phyloP scores from a whole-genome alignment of 2,113 vertebrate species.

The Hippocampus abdominalis region DNA sequence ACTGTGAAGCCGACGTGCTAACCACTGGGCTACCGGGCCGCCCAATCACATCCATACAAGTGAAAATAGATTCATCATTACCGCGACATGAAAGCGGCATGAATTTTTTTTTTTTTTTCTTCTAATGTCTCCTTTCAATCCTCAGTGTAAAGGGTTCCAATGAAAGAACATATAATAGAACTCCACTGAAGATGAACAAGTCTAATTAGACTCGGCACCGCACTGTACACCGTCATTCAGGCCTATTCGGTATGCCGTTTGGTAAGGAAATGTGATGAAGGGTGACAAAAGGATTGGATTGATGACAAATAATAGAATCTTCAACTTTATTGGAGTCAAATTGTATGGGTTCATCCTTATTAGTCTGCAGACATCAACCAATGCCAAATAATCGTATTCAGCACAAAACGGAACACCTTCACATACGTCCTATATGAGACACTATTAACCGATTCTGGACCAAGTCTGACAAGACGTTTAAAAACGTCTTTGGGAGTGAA shows the following conservation, averaged over 20 bases:
- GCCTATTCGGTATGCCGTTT: not conserved
- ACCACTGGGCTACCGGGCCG: too few relatives aligned
- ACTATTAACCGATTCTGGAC: too few relatives aligned
- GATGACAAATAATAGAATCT: too few relatives aligned
- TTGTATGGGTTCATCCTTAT: too few relatives aligned
- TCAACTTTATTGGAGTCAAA: too few relatives aligned
- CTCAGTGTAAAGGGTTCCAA: slow-evolving; percentile 21
- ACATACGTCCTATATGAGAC: not conserved
- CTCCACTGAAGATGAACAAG: not conserved
- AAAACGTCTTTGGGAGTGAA: too few relatives aligned
- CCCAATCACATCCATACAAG: slow-evolving; percentile 37
- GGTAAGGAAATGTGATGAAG: not conserved
- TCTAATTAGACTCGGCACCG: not conserved
- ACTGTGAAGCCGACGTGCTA: too few relatives aligned
- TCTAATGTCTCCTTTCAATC: slow-evolving; percentile 3
- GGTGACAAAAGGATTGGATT: not conserved
- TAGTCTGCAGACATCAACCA: not conserved
- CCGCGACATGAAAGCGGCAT: slow-evolving; percentile 44
- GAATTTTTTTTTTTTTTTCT: slow-evolving; percentile 33
- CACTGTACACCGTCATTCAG: not conserved
- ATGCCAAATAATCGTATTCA: not conserved
- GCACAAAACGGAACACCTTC: not conserved
- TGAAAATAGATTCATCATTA: slow-evolving; percentile 50
- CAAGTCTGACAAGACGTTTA: too few relatives aligned
- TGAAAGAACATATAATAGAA: not conserved